Base-by-base conservation (phyloP, 2,888 invertebrate genomes). In the Tachystola acroxantha region DNA sequence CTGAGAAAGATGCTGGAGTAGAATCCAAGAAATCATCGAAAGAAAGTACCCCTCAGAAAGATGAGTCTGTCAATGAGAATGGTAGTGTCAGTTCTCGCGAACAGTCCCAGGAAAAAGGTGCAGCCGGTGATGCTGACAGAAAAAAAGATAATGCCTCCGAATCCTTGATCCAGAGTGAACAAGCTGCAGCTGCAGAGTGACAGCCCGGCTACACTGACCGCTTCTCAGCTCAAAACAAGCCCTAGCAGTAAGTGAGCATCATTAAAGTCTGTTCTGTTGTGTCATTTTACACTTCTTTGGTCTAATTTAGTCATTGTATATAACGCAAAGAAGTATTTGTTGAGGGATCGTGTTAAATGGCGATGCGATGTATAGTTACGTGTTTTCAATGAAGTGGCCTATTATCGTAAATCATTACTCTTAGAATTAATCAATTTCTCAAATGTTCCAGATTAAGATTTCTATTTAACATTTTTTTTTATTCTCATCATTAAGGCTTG, bases 141-240 rank as follows among this genome's bases (percentile, higher is more conserved):
- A 77, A 74, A 58, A 75, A 71, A 43, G 76, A 76, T 11, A 70
- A 73, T 42, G 69, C 75, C 4, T 85, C 87, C 0, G 79, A 80
- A 47, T 67, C 75, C 45, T 67, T 88, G 39, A 84, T 88, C 46
- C 61, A 76, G 49, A 88, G 71, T 49, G 88, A 88, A 59, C 64
- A 81, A 56, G 60, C 64, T 1, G 75, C 73, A 10, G 65, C 80
- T 20, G 63, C 69, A 39, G 80, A 85, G 55, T 85, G 49, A 29
- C 11, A 7, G 31, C 37, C 34, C 39, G 63, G 43, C 50, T 53
- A 22, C 16, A 30, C 28, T 47, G 53, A 50, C 60, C 64, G 71
- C 77, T 74, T 78, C 59, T 68, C 77, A 80, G 84, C 84, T 85
- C 85, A 82, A 82, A 77, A 64, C 64, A 64, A 61, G 60, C 74